Conservation (phyloP, 2,888 invertebrate genomes). For the Drosophila kambysellisi region DNA sequence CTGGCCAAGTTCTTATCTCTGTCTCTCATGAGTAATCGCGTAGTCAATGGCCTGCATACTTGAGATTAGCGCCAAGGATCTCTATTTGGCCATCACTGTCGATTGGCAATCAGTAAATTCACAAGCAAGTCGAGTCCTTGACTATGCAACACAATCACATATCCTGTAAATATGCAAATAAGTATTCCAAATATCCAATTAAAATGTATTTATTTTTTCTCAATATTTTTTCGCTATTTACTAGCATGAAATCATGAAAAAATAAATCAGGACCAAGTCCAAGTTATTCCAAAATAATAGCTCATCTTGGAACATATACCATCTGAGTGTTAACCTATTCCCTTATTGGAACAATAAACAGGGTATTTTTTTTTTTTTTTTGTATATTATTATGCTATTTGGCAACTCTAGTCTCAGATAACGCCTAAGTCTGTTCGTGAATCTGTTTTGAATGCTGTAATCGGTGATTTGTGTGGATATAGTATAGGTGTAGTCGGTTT, state of each 20-base stretch:
- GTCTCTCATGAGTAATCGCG: slow-evolving; percentile 51
- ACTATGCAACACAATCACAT: not conserved
- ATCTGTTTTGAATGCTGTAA: not conserved
- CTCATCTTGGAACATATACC: too few relatives aligned
- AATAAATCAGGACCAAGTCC: too few relatives aligned
- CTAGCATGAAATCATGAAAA: too few relatives aligned
- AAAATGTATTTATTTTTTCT: too few relatives aligned
- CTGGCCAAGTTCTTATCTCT: slow-evolving; percentile 51
- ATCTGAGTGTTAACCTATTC: not conserved
- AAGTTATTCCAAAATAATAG: too few relatives aligned
- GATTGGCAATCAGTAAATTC: slow-evolving; percentile 25
- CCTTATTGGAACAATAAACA: too few relatives aligned
- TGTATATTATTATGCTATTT: not conserved
- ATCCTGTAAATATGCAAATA: not conserved
- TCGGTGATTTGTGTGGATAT: not conserved
- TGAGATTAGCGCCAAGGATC: slow-evolving; percentile 39
- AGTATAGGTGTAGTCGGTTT: not conserved
- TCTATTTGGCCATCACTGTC: slow-evolving; percentile 13
- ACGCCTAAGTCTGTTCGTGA: not conserved
- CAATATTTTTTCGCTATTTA: too few relatives aligned
- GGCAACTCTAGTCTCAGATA: not conserved
- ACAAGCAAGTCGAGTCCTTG: not conserved
- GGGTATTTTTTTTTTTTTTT: not conserved
- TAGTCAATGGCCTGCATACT: slow-evolving; percentile 43
- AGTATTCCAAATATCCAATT: too few relatives aligned